Evolutionary conservation across 2,797 vertebrate genomes (phyloP).

Genomic region (Hapalemur alaotrensis): DNA sequence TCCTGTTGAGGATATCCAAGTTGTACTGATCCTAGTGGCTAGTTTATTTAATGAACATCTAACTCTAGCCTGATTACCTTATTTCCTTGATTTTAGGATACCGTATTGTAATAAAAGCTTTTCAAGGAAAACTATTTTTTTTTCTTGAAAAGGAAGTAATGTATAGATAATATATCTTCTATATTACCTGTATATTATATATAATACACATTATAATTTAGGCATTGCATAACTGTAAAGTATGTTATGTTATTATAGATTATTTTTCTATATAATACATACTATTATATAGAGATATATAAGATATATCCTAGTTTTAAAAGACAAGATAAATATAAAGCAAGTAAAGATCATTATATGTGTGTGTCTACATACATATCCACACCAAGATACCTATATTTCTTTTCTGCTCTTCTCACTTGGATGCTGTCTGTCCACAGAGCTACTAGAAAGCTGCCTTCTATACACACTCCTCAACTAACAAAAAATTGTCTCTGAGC

Average conservation of each 20-base stretch:
- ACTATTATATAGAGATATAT: neutral
- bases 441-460: neutral
- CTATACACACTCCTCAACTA: neutral
- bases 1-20: neutral
- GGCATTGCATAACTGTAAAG: neutral
- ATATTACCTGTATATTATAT: neutral
- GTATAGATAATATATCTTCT: neutral
- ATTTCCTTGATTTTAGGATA: neutral
- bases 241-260: neutral
- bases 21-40: neutral
- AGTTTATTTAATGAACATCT: neutral
- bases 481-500: neutral
- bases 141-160: neutral
- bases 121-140: neutral
- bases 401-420: neutral
- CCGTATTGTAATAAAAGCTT: neutral
- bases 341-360: neutral
- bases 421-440: neutral
- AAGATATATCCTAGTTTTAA: neutral
- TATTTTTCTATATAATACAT: neutral
- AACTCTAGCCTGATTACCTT: neutral
- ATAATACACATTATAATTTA: neutral
- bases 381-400: neutral
- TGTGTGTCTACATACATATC: neutral
- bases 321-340: neutral